A percentile compares a stretch with the other conserved stretches of the same genome.
These are phyloP conservation scores for Hippoglossus stenolepis DNA, from an alignment of 2,113 vertebrate species.

Conservation along the genomic window DNA sequence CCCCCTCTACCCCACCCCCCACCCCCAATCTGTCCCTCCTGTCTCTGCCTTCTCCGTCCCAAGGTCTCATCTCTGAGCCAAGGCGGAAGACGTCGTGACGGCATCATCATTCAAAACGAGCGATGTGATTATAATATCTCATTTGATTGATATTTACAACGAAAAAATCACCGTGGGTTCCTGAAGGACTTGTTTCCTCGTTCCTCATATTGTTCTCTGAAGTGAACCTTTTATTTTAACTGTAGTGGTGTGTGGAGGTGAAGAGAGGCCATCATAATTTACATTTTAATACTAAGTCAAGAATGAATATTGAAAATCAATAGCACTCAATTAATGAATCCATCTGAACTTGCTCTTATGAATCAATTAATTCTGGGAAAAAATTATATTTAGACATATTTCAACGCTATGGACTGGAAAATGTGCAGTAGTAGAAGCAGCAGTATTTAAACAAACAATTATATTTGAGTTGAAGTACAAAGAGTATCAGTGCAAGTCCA, in stretches of 20 bases:
- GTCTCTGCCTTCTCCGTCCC: slow-evolving; percentile 33
- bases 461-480: too few relatives aligned
- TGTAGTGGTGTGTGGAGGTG: not conserved
- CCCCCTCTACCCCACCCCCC: not conserved
- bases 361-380: not conserved
- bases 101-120: slow-evolving; percentile 33
- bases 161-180: not conserved
- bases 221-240: not conserved
- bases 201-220: not conserved
- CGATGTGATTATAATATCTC: slow-evolving; percentile 23
- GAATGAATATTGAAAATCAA: not conserved
- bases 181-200: not conserved
- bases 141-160: slow-evolving; percentile 25
- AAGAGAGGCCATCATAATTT: not conserved
- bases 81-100: slow-evolving; percentile 50
- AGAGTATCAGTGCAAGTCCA: too few relatives aligned
- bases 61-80: slow-evolving; percentile 56
- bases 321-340: not conserved
- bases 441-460: too few relatives aligned
- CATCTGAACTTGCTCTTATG: not conserved
- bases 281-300: too few relatives aligned
- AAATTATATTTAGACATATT: too few relatives aligned
- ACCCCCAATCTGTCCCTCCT: slow-evolving; percentile 13
- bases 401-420: too few relatives aligned
- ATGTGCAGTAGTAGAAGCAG: too few relatives aligned